Evolutionary conservation across 2,888 invertebrate species (phyloP), one percentile per base, ranked within the genome.

Genomic region (Conchocele bisecta): DNA sequence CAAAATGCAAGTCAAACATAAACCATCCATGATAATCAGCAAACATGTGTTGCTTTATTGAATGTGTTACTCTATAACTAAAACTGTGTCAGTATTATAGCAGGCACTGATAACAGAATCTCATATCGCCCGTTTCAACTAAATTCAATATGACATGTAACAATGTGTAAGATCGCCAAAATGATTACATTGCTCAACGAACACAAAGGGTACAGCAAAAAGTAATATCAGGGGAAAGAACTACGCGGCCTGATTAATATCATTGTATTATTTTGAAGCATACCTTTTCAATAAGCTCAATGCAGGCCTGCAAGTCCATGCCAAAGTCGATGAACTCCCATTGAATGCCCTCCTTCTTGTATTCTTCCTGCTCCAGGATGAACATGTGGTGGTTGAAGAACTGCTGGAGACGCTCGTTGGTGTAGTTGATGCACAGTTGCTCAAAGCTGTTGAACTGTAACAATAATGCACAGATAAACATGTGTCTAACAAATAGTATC

Each of bases 321-420:
- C 97, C 98, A 92, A 98, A 98, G 94, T 98, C 97, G 93, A 98
- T 97, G 94, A 98, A 98, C 86, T 94, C 94, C 98, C 97, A 98
- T 91, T 96, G 94, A 93, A 98, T 97, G 91, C 97, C 97, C 92
- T 98, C 97, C 89, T 93, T 94, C 92, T 96, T 96, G 94, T 98
- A 98, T 92, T 97, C 97, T 92, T 98, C 97, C 95, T 98, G 97
- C 92, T 98, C 97, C 88, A 98, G 94, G 88, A 98, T 96, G 93
- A 98, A 98, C 97, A 98, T 98, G 94, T 98, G 92, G 91, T 98
- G 97, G 93, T 98, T 98, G 95, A 98, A 98, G 95, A 97, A 98
- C 93, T 98, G 97, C 93, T 98, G 97, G 90, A 98, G 94, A 93
- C 97, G 96, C 93, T 98, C 97, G 92, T 98, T 98, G 93, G 97